Conservation (phyloP, 2,113 vertebrate genomes). For the Cathartes aura region DNA sequence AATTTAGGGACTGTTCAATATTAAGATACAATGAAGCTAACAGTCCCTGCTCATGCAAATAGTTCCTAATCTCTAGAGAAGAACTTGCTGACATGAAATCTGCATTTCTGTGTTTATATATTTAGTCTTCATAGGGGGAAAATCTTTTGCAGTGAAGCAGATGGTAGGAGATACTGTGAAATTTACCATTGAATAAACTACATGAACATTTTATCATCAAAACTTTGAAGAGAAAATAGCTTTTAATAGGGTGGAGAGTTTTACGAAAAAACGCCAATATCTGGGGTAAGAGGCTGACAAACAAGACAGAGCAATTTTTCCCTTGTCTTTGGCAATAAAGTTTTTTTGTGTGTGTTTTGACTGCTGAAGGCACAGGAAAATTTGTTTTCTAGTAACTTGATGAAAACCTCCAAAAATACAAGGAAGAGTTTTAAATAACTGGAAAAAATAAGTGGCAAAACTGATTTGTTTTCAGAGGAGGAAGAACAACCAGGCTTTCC, state of each 20-base stretch:
- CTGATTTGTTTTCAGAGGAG: neutral
- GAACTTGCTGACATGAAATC: constrained; percentile 34
- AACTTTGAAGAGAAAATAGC: constrained; percentile 13
- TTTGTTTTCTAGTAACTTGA: neutral
- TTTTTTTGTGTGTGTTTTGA: neutral
- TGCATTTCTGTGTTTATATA: constrained; percentile 27
- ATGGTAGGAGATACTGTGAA: constrained; percentile 22
- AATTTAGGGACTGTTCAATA: constrained; percentile 1
- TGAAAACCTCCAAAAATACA: neutral
- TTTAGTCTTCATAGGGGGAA: neutral
- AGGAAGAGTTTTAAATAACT: neutral
- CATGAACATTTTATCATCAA: neutral
- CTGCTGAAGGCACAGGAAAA: neutral
- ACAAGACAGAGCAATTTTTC: neutral
- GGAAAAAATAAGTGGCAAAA: neutral
- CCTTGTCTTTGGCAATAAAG: neutral
- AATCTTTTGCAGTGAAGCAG: constrained; percentile 18
- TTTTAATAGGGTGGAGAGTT: constrained; percentile 3
- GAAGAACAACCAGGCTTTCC: neutral
- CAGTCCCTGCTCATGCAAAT: neutral
- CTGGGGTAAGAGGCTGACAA: neutral
- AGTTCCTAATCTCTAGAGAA: constrained; percentile 28
- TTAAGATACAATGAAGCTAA: constrained; percentile 50
- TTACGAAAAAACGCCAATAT: neutral
- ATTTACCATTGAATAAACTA: neutral